Base-by-base conservation (phyloP, 2,113 vertebrate genomes). In the Cricetomys ansorgei region DNA sequence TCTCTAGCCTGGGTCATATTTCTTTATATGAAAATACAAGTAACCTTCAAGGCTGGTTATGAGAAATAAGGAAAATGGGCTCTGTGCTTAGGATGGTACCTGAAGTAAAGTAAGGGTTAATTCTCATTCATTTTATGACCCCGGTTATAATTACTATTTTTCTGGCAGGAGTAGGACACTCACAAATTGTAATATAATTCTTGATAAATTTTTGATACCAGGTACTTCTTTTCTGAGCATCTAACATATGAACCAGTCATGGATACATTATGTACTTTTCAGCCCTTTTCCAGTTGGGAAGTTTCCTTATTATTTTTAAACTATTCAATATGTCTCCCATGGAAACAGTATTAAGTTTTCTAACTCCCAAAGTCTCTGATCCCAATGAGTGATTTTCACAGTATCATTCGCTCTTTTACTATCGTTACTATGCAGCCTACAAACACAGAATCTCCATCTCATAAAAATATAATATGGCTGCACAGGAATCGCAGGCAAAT, bases 401-500 rank as follows among this genome's bases (percentile, higher is more conserved):
- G 81, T 48, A 96, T 17, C 0, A 21, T 96, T 97, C 48, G 2
- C 77, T 81, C 94, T 98, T 90, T 86, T 85, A 92, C 77, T 75
- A 43, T 55, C 67, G 89, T 77, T 97, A 93, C 40, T 9, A 85
- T 94, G 72, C 31, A 95, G 45, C 40, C 59, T 91, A 62, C 0
- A 25, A 89, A 79, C 84, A 86, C 62, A 92, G 45, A 70, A 77
- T 95, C 98, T 96, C 89, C 90, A 94, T 95, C 98, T 96, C 81
- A 96, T 98, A 96, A 98, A 98, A 96, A 84, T 79, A 89, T 50
- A 79, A 91, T 96, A 93, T 45, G 67, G 5, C 88, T 97, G 70
- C 85, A 94, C 70, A 95, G 90, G 59, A 98, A 97, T 95, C 92
- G 96, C 29, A 88, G 81, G 89, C 64, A 98, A 98, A 94, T 94